Evolutionary conservation across 2,888 invertebrate species (phyloP), one percentile per base, ranked within the genome.

Genomic region (Mythimna ferrago): DNA sequence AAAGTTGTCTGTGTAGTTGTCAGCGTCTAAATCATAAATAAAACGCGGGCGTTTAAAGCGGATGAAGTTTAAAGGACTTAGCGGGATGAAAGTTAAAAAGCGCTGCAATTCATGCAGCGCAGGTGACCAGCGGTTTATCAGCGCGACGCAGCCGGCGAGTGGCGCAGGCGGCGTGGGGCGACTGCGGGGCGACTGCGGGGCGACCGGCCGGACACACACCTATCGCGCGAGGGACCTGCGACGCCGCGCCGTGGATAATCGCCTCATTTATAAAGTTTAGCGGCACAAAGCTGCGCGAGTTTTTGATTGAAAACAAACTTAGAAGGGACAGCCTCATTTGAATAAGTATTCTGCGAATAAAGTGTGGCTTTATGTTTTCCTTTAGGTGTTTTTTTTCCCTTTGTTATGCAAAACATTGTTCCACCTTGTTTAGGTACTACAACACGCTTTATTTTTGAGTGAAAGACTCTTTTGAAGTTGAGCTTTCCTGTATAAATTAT

Each of bases 241-340:
- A 89, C 91, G 91, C 89, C 90, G 90, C 89, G 96, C 88, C 90
- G 91, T 88, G 96, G 96, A 96, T 96, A 96, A 96, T 96, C 96
- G 96, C 92, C 95, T 95, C 96, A 96, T 96, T 96, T 96, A 96
- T 96, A 96, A 96, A 96, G 96, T 96, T 96, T 96, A 96, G 93
- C 94, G 93, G 93, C 92, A 95, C 95, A 95, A 96, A 95, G 95
- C 96, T 94, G 94, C 92, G 93, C 92, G 95, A 96, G 95, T 96
- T 96, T 96, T 96, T 96, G 96, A 96, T 96, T 96, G 96, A 96
- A 96, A 96, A 96, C 95, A 96, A 96, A 96, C 96, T 96, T 96
- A 95, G 96, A 95, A 96, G 96, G 96, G 96, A 96, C 96, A 94
- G 95, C 93, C 95, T 96, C 96, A 96, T 96, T 96, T 96, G 96